A percentile compares a stretch with the other conserved stretches of the same genome.
Evolutionary conservation across 2,888 invertebrate genomes (phyloP).

Genomic region (Apodemia mormo): DNA sequence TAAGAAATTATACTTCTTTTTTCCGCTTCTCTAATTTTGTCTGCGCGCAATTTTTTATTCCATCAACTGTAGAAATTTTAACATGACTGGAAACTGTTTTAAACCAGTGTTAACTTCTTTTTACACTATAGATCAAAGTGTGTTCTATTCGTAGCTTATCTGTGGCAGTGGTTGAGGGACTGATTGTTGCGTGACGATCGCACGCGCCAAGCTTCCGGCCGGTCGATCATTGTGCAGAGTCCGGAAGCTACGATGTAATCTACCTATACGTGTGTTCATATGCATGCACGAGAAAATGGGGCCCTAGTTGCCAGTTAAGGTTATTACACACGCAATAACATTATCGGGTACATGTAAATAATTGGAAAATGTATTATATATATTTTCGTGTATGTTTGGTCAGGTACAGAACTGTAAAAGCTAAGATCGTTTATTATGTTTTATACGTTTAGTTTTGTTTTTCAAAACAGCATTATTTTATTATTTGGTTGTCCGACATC

Average conservation of each 20-base stretch:
- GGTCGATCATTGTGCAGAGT: constrained; percentile 49
- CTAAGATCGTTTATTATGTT: too few species aligned
- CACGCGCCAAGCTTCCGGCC: constrained; percentile 71
- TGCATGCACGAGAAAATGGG: constrained; percentile 24
- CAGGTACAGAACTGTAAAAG: too few species aligned
- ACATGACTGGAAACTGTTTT: too few species aligned
- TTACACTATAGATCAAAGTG: too few species aligned
- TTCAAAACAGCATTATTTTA: too few species aligned
- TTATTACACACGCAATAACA: constrained; percentile 2
- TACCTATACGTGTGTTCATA: constrained; percentile 33
- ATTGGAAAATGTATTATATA: background rate
- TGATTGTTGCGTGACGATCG: constrained; percentile 55
- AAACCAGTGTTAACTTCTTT: too few species aligned
- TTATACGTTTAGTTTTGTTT: too few species aligned
- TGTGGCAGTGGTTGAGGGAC: constrained; percentile 25
- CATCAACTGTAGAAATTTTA: too few species aligned
- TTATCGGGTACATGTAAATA: background rate
- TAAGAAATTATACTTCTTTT: too few species aligned
- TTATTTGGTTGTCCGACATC: too few species aligned
- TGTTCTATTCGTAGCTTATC: constrained; percentile 9
- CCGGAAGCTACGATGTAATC: constrained; percentile 69
- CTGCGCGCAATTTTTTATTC: too few species aligned
- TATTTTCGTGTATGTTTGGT: background rate
- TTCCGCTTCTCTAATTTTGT: too few species aligned
- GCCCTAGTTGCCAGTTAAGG: constrained; percentile 18